These are phyloP conservation scores for Eupithecia subumbrata DNA, from an alignment of 2,888 invertebrate species.

Conservation along the genomic window DNA sequence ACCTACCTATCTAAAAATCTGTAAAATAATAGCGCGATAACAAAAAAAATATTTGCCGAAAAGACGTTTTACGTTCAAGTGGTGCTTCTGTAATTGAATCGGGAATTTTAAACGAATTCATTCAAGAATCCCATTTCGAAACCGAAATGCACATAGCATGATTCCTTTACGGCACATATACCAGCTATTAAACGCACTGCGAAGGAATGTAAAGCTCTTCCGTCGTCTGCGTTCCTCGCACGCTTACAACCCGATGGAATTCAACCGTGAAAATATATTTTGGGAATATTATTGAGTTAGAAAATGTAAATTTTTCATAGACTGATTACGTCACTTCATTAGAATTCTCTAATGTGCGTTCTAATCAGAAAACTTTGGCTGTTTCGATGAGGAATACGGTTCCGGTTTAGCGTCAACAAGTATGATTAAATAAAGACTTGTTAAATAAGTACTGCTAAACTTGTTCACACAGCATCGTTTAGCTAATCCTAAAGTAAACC, in stretches of 20 bases:
- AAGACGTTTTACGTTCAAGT: slow-evolving; percentile 11
- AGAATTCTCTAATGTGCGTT: not conserved
- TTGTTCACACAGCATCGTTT: too few relatives aligned
- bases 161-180: slow-evolving; percentile 38
- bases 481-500: too few relatives aligned
- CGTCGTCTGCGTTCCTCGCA: slow-evolving; percentile 33
- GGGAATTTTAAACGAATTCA: slow-evolving; percentile 35
- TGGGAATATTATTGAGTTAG: slow-evolving; percentile 8
- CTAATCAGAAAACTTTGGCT: not conserved
- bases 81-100: slow-evolving; percentile 16
- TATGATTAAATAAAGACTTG: too few relatives aligned
- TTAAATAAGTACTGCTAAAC: too few relatives aligned
- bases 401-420: too few relatives aligned
- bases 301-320: slow-evolving; percentile 15
- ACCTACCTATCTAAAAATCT: not conserved
- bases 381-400: not conserved
- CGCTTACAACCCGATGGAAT: slow-evolving; percentile 23
- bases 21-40: not conserved
- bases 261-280: slow-evolving; percentile 27
- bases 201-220: slow-evolving; percentile 36
- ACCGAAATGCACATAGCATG: slow-evolving; percentile 31
- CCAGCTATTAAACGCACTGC: slow-evolving; percentile 35
- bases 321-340: not conserved
- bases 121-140: slow-evolving; percentile 25
- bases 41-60: not conserved